phyloP scores from a whole-genome alignment of 1,140 invertebrate genomes.

The Acromyrmex heyeri region DNA sequence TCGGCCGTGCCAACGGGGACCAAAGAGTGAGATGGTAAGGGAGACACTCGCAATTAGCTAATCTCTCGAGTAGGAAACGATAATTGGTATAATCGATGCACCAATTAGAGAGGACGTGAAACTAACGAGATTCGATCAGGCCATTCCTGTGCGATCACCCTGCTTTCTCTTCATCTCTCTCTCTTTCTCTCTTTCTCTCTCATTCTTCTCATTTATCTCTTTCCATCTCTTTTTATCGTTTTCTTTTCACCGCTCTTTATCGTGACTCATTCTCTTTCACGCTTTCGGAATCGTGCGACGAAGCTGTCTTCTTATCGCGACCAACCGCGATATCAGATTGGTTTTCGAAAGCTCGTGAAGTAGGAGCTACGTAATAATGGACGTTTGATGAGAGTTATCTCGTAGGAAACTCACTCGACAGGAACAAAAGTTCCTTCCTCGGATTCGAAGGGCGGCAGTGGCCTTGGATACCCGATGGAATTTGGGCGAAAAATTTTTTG shows the following conservation, averaged over 20 bases:
- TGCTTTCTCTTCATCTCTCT: background rate
- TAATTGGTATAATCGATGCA: constrained; percentile 84
- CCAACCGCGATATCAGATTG: constrained; percentile 47
- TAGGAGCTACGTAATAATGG: constrained; percentile 63
- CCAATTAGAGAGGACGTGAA: constrained; percentile 79
- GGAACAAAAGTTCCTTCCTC: constrained; percentile 5
- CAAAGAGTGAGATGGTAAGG: constrained; percentile 53
- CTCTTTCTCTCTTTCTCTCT: background rate
- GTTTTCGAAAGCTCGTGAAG: constrained; percentile 8
- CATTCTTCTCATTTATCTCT: background rate
- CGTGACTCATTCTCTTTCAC: constrained; percentile 36
- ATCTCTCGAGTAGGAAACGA: constrained; percentile 81
- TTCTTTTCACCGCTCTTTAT: constrained; percentile 5
- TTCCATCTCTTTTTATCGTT: constrained; percentile 1
- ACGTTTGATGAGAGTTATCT: constrained; percentile 60
- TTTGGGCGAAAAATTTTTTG: constrained; percentile 46
- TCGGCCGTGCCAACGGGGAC: constrained; percentile 32
- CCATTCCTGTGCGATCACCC: constrained; percentile 31
- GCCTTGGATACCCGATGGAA: constrained; percentile 33
- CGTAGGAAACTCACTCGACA: constrained; percentile 8
- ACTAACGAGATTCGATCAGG: constrained; percentile 80
- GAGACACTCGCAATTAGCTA: constrained; percentile 80
- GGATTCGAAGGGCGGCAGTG: background rate
- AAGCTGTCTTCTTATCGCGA: constrained; percentile 56
- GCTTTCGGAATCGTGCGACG: background rate